Percentiles rank a stretch among this genome's conserved stretches.
These are phyloP conservation scores for Sycobia sp. DNA, from an alignment of 1,140 invertebrate species.

Conservation along the genomic window DNA sequence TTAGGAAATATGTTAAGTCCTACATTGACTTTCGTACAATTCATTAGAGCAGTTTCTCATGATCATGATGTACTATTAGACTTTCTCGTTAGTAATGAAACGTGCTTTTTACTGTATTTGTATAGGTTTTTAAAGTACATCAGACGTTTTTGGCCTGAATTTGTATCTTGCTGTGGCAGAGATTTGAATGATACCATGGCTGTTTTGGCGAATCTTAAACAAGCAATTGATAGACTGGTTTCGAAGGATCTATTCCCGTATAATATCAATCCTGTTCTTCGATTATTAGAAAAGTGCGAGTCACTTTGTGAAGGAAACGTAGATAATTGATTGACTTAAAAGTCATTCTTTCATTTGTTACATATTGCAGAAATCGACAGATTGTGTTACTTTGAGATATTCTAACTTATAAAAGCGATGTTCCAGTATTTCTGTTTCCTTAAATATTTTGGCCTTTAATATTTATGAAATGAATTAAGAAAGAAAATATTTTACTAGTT, in stretches of 20 bases:
- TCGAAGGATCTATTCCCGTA: slow-evolving; percentile 85
- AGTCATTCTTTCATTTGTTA: slow-evolving; percentile 4
- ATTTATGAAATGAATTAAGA: too few relatives aligned
- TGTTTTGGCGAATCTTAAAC: slow-evolving; percentile 77
- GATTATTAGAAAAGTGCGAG: slow-evolving; percentile 83
- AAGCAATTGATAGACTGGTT: slow-evolving; percentile 82
- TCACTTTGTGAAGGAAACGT: slow-evolving; percentile 81
- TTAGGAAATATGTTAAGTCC: slow-evolving; percentile 81
- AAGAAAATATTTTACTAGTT: too few relatives aligned
- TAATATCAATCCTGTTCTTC: slow-evolving; percentile 85
- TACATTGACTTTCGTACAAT: slow-evolving; percentile 81
- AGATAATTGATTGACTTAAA: slow-evolving; percentile 47
- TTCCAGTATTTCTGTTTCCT: not conserved
- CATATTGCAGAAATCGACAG: not conserved
- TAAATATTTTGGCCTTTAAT: too few relatives aligned
- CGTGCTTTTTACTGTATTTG: slow-evolving; percentile 86
- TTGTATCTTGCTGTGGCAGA: slow-evolving; percentile 76
- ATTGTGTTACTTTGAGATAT: slow-evolving; percentile 7
- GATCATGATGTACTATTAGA: slow-evolving; percentile 84
- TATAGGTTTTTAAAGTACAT: slow-evolving; percentile 85
- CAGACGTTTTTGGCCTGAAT: slow-evolving; percentile 81
- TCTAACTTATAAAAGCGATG: not conserved
- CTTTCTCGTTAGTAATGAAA: slow-evolving; percentile 88
- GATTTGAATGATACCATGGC: slow-evolving; percentile 83
- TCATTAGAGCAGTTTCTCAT: slow-evolving; percentile 80